Conservation (phyloP, 2,113 vertebrate species). For the Mormoops blainvillei region DNA sequence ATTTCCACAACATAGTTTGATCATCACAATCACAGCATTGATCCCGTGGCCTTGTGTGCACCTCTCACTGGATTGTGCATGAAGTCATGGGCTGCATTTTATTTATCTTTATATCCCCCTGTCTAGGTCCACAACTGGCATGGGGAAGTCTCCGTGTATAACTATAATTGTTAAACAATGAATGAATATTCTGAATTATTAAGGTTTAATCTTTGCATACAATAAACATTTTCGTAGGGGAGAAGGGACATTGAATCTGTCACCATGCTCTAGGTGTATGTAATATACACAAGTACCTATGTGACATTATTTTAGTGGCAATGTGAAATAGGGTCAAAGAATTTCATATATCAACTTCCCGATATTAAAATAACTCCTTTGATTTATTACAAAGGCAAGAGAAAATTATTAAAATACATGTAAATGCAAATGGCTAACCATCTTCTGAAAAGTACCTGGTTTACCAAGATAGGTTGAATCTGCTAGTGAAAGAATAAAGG, state of each 20-base stretch:
- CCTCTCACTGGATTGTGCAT: not conserved
- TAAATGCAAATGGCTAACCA: not conserved
- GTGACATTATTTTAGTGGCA: not conserved
- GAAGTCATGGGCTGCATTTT: not conserved
- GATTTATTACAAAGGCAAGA: not conserved
- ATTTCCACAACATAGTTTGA: not conserved
- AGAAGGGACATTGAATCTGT: not conserved
- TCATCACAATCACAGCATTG: not conserved
- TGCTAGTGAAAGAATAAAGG: not conserved
- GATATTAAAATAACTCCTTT: not conserved
- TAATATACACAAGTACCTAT: not conserved
- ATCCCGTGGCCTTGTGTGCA: not conserved
- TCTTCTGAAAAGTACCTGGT: not conserved
- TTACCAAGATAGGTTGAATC: not conserved
- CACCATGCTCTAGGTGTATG: not conserved
- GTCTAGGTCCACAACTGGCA: no score
- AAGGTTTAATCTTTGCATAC: not conserved
- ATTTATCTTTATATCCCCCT: not conserved
- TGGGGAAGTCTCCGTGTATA: not conserved
- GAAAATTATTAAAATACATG: not conserved
- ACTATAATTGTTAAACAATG: not conserved
- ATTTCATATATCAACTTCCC: not conserved
- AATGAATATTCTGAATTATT: not conserved
- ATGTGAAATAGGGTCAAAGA: not conserved
- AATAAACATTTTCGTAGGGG: not conserved